These are phyloP conservation scores for Nestor notabilis DNA, from an alignment of 2,113 vertebrate species.

Conservation along the genomic window DNA sequence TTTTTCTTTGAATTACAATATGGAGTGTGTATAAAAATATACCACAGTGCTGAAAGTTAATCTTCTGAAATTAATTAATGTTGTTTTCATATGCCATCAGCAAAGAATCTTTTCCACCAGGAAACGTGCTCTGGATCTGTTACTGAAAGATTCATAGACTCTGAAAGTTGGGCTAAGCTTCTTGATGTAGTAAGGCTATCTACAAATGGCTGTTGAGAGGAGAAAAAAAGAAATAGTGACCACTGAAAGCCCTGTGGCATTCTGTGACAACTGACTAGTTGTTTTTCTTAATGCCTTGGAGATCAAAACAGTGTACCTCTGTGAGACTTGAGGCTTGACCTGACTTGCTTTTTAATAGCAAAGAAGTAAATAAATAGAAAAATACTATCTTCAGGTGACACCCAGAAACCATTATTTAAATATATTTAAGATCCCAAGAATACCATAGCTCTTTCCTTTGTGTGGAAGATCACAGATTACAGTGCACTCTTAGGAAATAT, in stretches of 20 bases:
- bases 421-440: not conserved
- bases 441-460: not conserved
- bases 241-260: not conserved
- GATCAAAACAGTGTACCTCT: not conserved
- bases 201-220: not conserved
- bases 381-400: not conserved
- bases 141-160: not conserved
- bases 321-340: not conserved
- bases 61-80: not conserved
- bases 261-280: not conserved
- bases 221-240: not conserved
- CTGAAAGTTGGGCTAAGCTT: not conserved
- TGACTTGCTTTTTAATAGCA: not conserved
- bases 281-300: not conserved
- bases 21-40: not conserved
- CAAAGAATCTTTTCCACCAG: not conserved
- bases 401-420: not conserved
- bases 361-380: not conserved
- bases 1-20: not conserved
- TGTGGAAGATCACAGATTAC: not conserved
- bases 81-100: not conserved
- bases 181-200: not conserved
- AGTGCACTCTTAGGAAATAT: not conserved
- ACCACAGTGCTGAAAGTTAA: not conserved
- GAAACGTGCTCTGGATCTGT: not conserved